A percentile compares a stretch with the other conserved stretches of the same genome.
phyloP scores from a whole-genome alignment of 2,113 vertebrate genomes.

The Lophotis ruficrista region DNA sequence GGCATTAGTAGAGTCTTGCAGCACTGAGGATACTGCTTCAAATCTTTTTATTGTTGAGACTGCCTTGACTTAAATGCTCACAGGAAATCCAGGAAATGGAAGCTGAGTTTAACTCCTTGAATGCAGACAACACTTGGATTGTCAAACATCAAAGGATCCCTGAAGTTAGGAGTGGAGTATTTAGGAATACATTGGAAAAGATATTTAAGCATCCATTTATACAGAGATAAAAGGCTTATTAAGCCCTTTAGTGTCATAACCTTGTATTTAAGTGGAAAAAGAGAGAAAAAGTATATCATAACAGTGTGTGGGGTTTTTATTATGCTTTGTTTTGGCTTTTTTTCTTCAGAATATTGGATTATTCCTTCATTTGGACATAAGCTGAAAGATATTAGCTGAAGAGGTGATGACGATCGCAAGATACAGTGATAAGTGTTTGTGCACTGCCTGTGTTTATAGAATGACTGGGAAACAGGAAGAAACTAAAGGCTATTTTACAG shows the following conservation, averaged over 20 bases:
- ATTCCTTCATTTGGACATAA: not conserved
- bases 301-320: accelerated
- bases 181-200: not conserved
- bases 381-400: not conserved
- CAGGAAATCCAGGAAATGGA: not conserved
- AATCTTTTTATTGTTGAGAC: not conserved
- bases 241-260: not conserved
- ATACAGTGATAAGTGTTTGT: not conserved
- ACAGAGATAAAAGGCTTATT: not conserved
- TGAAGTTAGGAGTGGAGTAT: not conserved
- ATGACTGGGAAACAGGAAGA: not conserved
- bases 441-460: not conserved
- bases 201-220: not conserved
- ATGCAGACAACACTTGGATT: not conserved
- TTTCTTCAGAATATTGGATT: not conserved
- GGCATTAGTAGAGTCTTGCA: not conserved
- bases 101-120: not conserved
- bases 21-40: not conserved
- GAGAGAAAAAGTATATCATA: not conserved
- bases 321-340: not conserved
- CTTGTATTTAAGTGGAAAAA: not conserved
- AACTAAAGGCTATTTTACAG: not conserved
- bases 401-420: not conserved
- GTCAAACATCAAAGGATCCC: not conserved
- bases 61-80: not conserved